Percentiles rank a stretch among this genome's conserved stretches.
Conservation (phyloP, 2,113 vertebrate genomes). For the Elephantulus edwardii region DNA sequence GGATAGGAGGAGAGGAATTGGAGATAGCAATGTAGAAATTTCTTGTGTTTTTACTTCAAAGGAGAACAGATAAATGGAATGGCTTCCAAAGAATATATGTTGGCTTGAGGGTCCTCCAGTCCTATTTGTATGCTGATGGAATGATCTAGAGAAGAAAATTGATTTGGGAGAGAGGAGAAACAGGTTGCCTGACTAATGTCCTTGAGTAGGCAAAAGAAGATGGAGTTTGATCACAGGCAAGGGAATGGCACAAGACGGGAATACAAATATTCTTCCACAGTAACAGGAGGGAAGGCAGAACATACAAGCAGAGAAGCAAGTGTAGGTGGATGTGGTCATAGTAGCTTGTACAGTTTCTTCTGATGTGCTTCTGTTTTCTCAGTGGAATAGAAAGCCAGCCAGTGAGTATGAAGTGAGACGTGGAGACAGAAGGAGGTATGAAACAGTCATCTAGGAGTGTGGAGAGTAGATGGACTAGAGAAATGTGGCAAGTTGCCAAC, state of each 20-base stretch:
- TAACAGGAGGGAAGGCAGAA: not conserved
- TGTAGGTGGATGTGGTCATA: not conserved
- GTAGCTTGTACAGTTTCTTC: not conserved
- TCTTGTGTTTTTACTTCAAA: not conserved
- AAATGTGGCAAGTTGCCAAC: not conserved
- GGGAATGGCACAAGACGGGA: not conserved
- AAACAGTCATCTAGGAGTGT: not conserved
- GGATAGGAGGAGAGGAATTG: not conserved
- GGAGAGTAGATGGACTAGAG: not conserved
- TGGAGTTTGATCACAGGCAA: not conserved
- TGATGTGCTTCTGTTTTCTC: conserved; percentile 9
- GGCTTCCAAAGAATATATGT: not conserved
- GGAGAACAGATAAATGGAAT: not conserved
- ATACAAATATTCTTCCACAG: not conserved
- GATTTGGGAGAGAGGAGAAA: too few relatives aligned
- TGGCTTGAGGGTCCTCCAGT: not conserved
- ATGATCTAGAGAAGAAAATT: not conserved
- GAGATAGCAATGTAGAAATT: not conserved
- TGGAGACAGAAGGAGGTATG: not conserved
- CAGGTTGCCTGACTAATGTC: not conserved
- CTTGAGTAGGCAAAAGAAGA: not conserved
- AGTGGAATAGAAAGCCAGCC: not conserved
- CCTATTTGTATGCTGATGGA: not conserved
- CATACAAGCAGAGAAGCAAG: not conserved
- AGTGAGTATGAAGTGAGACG: not conserved